phyloP scores from a whole-genome alignment of 2,113 vertebrate species.

The Paralichthys olivaceus region DNA sequence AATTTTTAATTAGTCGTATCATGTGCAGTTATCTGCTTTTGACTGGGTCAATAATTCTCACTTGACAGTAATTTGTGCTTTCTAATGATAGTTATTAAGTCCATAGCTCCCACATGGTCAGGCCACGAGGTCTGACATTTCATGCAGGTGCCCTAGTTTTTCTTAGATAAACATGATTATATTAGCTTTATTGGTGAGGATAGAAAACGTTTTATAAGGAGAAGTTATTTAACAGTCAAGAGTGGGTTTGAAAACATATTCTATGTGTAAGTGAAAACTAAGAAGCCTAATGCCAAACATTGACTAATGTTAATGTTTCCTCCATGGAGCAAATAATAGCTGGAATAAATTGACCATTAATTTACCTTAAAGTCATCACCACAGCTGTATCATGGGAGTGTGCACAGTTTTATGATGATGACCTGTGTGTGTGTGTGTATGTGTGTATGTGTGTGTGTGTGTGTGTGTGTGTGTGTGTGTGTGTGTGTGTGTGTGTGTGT shows the following conservation, averaged over 20 bases:
- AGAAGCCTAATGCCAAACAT: not conserved
- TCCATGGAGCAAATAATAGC: not conserved
- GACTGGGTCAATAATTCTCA: no score
- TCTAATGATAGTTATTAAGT: no score
- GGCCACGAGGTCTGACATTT: no score
- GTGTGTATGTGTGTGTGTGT: constrained; percentile 12
- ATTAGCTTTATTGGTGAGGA: no score
- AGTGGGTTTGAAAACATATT: not conserved
- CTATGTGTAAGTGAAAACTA: not conserved
- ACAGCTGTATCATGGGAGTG: constrained; percentile 28
- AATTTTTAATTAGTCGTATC: no score
- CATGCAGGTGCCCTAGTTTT: no score
- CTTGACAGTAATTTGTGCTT: no score
- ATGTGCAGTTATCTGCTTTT: no score
- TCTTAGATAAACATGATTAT: no score
- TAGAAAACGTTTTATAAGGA: no score
- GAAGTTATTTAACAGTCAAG: not conserved
- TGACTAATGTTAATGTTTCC: not conserved
- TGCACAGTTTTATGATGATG: constrained; percentile 4
- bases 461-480: not conserved
- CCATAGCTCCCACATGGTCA: no score
- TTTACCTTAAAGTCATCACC: constrained; percentile 19
- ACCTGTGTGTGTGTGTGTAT: not conserved
- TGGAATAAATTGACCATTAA: constrained; percentile 32
- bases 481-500: not conserved